These are phyloP conservation scores for Mimumesa dahlbomi DNA, from an alignment of 2,888 invertebrate species.

Conservation along the genomic window DNA sequence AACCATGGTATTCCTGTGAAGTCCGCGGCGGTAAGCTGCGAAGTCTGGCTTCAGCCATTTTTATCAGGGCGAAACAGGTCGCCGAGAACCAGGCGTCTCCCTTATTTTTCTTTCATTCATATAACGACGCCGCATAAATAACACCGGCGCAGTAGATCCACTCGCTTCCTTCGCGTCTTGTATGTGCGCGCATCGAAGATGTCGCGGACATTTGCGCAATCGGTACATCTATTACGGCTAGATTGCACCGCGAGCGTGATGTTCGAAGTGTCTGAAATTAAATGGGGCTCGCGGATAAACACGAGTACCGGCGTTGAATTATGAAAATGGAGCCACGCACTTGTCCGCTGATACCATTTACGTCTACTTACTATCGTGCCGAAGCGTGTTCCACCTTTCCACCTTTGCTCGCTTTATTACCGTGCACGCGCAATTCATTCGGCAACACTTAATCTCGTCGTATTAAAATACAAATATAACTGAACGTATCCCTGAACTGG, in stretches of 20 bases:
- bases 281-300: background rate
- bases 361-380: too few relatives aligned
- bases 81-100: conserved; percentile 48
- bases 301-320: background rate
- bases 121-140: conserved; percentile 46
- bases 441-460: too few relatives aligned
- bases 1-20: conserved; percentile 37
- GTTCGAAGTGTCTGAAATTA: background rate
- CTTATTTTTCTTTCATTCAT: conserved; percentile 59
- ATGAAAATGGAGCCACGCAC: background rate
- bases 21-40: conserved; percentile 19
- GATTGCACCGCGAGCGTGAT: conserved; percentile 1
- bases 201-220: conserved; percentile 30
- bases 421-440: too few relatives aligned
- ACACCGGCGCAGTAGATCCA: conserved; percentile 23
- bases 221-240: conserved; percentile 23
- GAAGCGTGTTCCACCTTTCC: too few relatives aligned
- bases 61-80: conserved; percentile 55
- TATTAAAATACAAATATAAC: too few relatives aligned
- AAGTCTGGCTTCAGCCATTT: conserved; percentile 45
- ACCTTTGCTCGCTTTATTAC: too few relatives aligned
- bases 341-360: too few relatives aligned
- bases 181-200: conserved; percentile 3
- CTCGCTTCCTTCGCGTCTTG: too few relatives aligned
- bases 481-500: too few relatives aligned